Conservation (phyloP, 2,888 invertebrate genomes). For the Cheilosia pagana region DNA sequence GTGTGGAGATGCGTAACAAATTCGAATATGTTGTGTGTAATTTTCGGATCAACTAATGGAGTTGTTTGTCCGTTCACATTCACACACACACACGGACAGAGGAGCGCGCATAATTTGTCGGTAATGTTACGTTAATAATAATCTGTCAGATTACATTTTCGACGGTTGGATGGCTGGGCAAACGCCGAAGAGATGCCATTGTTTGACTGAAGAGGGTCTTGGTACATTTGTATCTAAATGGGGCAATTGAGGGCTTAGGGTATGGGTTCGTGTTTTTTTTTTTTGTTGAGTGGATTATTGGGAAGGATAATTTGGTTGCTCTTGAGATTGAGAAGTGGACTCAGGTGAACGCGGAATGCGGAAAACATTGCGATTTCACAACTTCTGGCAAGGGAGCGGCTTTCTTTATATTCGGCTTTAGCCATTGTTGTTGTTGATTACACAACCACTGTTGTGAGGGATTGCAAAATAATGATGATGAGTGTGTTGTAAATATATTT, state of each 20-base stretch:
- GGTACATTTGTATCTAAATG: conserved; percentile 34
- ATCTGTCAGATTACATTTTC: conserved; percentile 72
- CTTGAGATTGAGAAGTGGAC: conserved; percentile 35
- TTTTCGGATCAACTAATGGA: conserved; percentile 72
- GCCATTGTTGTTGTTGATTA: conserved; percentile 13
- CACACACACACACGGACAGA: conserved; percentile 16
- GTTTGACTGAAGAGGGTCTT: conserved; percentile 16
- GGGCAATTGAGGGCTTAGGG: conserved; percentile 61
- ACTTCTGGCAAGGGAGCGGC: neutral
- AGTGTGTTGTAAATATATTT: no score
- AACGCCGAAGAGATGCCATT: conserved; percentile 9
- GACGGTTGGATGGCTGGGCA: conserved; percentile 48
- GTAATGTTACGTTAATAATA: conserved; percentile 72
- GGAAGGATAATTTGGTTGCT: conserved; percentile 52
- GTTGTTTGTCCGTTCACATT: conserved; percentile 60
- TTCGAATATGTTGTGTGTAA: conserved; percentile 46
- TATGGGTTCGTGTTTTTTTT: conserved; percentile 4
- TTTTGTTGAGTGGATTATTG: conserved; percentile 49
- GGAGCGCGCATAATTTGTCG: conserved; percentile 60
- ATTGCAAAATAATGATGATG: no score
- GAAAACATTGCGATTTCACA: conserved; percentile 42
- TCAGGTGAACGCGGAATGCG: conserved; percentile 55
- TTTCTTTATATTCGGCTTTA: neutral
- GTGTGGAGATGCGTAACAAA: conserved; percentile 67
- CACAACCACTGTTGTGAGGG: conserved; percentile 5